phyloP scores from a whole-genome alignment of 2,888 invertebrate genomes.

The Rotaria sp. region DNA sequence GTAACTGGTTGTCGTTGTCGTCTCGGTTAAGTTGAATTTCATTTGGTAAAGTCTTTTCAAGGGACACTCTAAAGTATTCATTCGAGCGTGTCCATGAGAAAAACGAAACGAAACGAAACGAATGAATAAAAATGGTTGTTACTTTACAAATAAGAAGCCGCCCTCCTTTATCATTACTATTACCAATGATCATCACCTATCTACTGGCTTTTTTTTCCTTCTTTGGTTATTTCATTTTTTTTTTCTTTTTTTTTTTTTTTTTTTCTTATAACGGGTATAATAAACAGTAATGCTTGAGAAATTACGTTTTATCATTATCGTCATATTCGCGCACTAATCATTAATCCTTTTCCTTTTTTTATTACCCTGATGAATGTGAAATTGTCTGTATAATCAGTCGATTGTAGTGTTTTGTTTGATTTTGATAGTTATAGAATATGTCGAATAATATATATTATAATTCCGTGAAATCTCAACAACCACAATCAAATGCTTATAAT shows the following conservation, averaged over 20 bases:
- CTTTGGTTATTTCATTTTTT: background rate
- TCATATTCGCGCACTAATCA: background rate
- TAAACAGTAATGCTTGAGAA: background rate
- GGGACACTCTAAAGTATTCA: background rate
- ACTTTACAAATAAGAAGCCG: constrained; percentile 15
- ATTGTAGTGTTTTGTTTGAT: background rate
- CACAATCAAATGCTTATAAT: background rate
- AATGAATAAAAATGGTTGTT: constrained; percentile 5
- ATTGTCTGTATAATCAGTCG: background rate
- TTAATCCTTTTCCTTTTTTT: background rate
- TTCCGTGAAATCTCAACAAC: background rate
- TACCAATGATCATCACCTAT: background rate
- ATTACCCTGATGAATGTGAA: background rate
- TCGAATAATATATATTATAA: background rate
- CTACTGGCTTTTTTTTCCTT: background rate
- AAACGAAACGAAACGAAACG: constrained; percentile 21
- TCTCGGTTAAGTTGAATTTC: constrained; percentile 22
- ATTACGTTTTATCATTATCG: background rate
- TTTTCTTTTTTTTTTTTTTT: background rate
- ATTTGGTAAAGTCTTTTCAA: constrained; percentile 15
- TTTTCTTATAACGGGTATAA: background rate
- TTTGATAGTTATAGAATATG: background rate
- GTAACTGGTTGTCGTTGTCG: background rate
- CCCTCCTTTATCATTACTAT: background rate
- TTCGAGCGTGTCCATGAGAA: constrained; percentile 14